Base-by-base conservation (phyloP, 1,140 invertebrate genomes). In the Lethocerus indicus region DNA sequence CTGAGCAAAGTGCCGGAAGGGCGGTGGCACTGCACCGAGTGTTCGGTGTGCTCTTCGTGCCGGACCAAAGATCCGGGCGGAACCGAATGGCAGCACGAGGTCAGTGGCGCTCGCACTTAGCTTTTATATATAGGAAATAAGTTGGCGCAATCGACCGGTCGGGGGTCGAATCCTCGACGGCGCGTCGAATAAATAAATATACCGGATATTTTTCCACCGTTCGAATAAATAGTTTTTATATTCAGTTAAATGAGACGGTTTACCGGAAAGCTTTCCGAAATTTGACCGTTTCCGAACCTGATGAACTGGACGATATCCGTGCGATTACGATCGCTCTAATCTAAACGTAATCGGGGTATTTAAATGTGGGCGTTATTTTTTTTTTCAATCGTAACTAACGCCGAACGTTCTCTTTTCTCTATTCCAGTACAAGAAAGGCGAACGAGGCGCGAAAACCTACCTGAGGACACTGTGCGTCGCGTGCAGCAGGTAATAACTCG, bases 21-120 rank as follows among this genome's bases (percentile, higher is more conserved):
- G 13, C 76, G 84, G 21, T 95, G 90, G 90, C 83, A 90, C 59
- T 95, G 91, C 67, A 73, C 75, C 52, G 75, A 81, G 52, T 89
- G 85, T 44, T 42, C 52, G 9, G 49, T 40, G 35, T 50, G 53
- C 37, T 49, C 37, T 35, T 36, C 26, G 13, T 52, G 47, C 42
- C 37, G 53, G 4, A 25, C 53, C 18, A 45, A 42, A 39, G 46
- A 52, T n/a, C 50, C 49, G 35, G 49, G 49, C 5, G 53, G 50
- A 26, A 28, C 50, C 13, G 44, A 51, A 12, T 54, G 53, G 49
- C 28, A 43, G 23, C 45, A 51, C 44, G 46, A 47, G 43, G 49
- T 51, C 43, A 21, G 7, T 47, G 3, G 6, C 16, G 13, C 41
- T 21, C 7, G 9, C 7, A 7, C 4, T 12, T 13, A 9, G 5